Conservation (phyloP, 2,113 vertebrate species). For the Barbus barbus region DNA sequence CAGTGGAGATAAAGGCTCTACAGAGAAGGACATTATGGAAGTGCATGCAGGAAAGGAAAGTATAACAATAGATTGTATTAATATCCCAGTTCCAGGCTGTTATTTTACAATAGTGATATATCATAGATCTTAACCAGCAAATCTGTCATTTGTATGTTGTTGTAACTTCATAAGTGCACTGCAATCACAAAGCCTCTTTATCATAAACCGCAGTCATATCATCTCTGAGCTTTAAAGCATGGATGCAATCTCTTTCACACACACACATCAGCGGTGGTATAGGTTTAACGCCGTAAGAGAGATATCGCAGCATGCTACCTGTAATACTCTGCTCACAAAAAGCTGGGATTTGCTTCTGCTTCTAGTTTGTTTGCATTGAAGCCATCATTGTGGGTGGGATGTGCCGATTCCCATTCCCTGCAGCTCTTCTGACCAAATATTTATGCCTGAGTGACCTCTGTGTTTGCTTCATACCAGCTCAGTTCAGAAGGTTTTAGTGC, state of each 20-base stretch:
- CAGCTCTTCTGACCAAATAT: not conserved
- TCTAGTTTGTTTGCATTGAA: constrained; percentile 3
- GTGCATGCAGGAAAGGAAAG: not conserved
- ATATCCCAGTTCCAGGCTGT: not conserved
- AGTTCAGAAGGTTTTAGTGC: not conserved
- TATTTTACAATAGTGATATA: not conserved
- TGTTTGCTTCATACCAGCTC: not conserved
- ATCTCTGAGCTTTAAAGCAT: constrained; percentile 1
- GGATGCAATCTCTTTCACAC: not conserved
- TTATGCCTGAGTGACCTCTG: constrained; percentile 16
- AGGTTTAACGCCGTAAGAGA: not conserved
- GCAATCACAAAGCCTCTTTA: not conserved
- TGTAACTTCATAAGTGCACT: not conserved
- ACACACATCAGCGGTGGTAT: not conserved
- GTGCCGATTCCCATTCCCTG: not conserved
- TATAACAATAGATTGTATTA: not conserved
- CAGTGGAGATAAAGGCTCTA: not conserved
- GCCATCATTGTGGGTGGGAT: constrained; percentile 30
- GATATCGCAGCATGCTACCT: not conserved
- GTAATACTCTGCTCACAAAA: constrained; percentile 3
- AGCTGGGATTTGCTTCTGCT: not conserved
- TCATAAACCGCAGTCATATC: not conserved
- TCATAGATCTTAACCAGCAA: not conserved
- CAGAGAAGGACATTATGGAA: not conserved
- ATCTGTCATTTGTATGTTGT: not conserved